phyloP scores from a whole-genome alignment of 2,113 vertebrate species.

The Cheirogaleus medius region DNA sequence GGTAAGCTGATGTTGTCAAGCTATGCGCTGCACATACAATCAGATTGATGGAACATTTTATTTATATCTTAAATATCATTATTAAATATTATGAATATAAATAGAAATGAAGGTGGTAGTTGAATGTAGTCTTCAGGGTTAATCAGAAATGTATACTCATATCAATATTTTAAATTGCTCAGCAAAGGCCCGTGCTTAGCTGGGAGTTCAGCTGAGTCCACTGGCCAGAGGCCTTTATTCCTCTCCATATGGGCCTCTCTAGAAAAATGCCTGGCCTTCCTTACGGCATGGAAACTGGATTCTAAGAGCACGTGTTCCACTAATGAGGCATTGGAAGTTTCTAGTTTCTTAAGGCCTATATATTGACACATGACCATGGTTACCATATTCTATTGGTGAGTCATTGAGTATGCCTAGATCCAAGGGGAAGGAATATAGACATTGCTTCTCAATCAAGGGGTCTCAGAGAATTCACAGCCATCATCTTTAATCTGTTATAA shows the following conservation, averaged over 20 bases:
- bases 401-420: neutral
- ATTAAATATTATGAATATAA: constrained; percentile 28
- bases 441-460: neutral
- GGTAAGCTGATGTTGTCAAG: neutral
- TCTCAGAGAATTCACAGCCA: neutral
- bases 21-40: neutral
- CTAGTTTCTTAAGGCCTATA: neutral
- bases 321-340: neutral
- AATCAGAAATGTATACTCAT: constrained; percentile 34
- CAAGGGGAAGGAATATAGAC: neutral
- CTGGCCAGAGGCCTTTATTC: neutral
- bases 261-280: neutral
- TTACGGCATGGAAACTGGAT: neutral
- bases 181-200: neutral
- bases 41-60: neutral
- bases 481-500: neutral
- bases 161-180: constrained; percentile 49
- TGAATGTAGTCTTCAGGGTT: constrained; percentile 35
- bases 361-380: neutral
- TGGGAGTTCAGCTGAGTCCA: neutral
- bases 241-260: neutral
- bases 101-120: constrained; percentile 1
- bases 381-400: neutral
- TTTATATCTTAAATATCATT: neutral
- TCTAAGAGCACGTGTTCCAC: neutral